Base-by-base conservation (phyloP, 2,113 vertebrate genomes). In the Burhinus oedicnemus region DNA sequence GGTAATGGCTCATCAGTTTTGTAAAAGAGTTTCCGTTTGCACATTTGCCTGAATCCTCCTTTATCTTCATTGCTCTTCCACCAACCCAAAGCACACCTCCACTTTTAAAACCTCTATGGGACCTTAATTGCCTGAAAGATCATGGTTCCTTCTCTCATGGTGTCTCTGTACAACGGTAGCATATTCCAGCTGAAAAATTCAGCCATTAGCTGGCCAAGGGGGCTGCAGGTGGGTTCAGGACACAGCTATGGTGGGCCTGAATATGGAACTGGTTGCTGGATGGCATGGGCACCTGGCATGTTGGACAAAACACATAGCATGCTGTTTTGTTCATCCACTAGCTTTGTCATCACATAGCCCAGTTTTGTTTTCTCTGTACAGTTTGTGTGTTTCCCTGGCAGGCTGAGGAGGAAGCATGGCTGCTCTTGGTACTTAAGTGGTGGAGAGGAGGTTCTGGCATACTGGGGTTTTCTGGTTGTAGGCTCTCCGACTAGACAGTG, bases 1-100 rank as follows among this genome's bases (percentile, higher is more conserved):
- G 62, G 70, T 76, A 85, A 57, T 65, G 22, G 58, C 36, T 29
- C 90, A 66, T 93, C 84, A 64, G 5, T 94, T 86, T 76, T 52
- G 36, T 71, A 47, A 36, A 68, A 47, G 55, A 82, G 52, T 77
- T 80, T 89, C 57, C 0, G 0, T 72, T 88, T 74, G 22, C 82
- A 54, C 8, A 4, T 69, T 89, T 76, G 34, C 44, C 57, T 34
- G 18, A 69, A 38, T 83, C 51, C 29, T 72, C 32, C 42, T 93
- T 69, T 83, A 60, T 85, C 57, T 83, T 94, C 49, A 29, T 82
- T 83, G 40, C 45, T 90, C 45, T 76, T 76, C 57, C 8, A 29
- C 45, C 54, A 88, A 9, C 60, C 36, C 23, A 83, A 79, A 91
- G 45, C 19, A 29, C 1, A 1, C 40, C 25, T 52, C 54, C 32